Percentiles rank a stretch among this genome's conserved stretches.
phyloP scores from a whole-genome alignment of 2,888 invertebrate genomes.

The Empis stercorea region DNA sequence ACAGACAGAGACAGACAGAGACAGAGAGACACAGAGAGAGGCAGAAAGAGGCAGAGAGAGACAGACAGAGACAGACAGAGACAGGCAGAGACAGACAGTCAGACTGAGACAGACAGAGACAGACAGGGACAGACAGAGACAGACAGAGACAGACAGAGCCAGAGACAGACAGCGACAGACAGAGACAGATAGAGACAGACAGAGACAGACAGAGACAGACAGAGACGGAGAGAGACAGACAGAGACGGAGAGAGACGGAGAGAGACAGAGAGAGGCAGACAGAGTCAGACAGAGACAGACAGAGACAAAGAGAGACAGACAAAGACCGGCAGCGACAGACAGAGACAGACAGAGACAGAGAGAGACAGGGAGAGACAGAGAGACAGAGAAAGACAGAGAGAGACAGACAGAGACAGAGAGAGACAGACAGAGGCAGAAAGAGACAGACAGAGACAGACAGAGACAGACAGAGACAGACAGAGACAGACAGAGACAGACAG shows the following conservation, averaged over 20 bases:
- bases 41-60: neutral
- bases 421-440: too few species aligned
- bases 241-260: neutral
- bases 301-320: too few species aligned
- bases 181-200: neutral
- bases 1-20: neutral
- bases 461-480: too few species aligned
- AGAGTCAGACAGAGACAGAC: neutral
- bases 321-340: too few species aligned
- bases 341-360: too few species aligned
- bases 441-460: too few species aligned
- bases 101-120: neutral
- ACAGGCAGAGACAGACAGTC: neutral
- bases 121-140: neutral
- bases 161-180: neutral
- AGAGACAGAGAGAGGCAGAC: neutral
- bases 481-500: too few species aligned
- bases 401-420: too few species aligned
- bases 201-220: neutral
- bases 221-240: neutral
- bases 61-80: neutral
- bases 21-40: neutral
- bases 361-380: too few species aligned
- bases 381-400: too few species aligned
- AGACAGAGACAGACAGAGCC: neutral